Evolutionary conservation across 2,113 vertebrate genomes (phyloP).

Genomic region (Cromileptes altivelis): DNA sequence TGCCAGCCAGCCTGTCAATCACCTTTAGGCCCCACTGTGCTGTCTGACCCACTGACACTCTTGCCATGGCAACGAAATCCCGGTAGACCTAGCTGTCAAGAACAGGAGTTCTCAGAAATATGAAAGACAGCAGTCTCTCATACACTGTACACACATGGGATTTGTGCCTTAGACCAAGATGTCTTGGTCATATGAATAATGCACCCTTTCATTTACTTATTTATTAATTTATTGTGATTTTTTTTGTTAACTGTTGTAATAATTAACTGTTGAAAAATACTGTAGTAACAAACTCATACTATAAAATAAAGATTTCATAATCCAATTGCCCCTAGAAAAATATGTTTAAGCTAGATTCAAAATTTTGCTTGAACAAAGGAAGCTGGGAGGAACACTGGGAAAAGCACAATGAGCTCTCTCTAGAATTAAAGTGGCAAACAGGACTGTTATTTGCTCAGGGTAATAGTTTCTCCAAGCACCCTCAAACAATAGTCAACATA

Average conservation of each 20-base stretch:
- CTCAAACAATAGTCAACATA: constrained; percentile 40
- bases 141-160: constrained; percentile 29
- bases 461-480: constrained; percentile 56
- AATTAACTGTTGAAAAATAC: not conserved
- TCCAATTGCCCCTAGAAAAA: constrained; percentile 15
- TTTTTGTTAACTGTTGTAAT: not conserved
- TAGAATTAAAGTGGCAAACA: constrained; percentile 61
- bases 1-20: constrained; percentile 71
- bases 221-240: not conserved
- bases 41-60: constrained; percentile 64
- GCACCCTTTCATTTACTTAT: constrained; percentile 4
- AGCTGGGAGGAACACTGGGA: not conserved
- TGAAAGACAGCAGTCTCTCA: constrained; percentile 70
- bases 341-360: constrained; percentile 31
- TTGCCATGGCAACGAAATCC: constrained; percentile 73
- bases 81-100: constrained; percentile 76
- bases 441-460: constrained; percentile 55
- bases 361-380: constrained; percentile 8
- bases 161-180: constrained; percentile 37
- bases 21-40: constrained; percentile 43
- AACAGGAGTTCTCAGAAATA: constrained; percentile 61
- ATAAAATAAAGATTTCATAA: constrained; percentile 18
- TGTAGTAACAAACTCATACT: not conserved
- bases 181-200: constrained; percentile 67
- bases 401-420: constrained; percentile 42